Evolutionary conservation across 2,797 vertebrate species (phyloP), one percentile per base, ranked within the genome.

Genomic region (Leptodactylus fallax): DNA sequence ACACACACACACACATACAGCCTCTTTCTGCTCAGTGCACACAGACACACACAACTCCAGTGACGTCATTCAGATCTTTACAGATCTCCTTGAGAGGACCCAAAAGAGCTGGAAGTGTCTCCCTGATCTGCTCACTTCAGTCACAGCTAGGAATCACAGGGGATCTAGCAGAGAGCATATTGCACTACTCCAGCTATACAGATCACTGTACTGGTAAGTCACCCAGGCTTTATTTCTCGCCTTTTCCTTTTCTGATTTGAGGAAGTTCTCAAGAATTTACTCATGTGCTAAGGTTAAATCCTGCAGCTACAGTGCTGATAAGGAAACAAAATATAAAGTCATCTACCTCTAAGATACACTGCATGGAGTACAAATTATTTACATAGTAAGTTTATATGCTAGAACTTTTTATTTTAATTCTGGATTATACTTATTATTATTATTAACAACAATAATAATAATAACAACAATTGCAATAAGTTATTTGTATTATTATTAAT

Each of bases 11-110:
- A 36, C 36, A 36, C 36, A 77, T 47, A 55, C 71, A 65, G 25
- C 27, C 74, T 81, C 23, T 81, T 11, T 85, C 65, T 71, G 25
- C 53, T 36, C 78, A 58, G 65, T 80, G 56, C 51, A 72, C 83
- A 87, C 67, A 90, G 82, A 89, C 83, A 90, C 87, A 90, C 90
- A 90, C 88, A 71, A 92, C 91, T 90, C 89, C 87, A 67, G 90
- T 93, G 93, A 93, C 93, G 93, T 93, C 93, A 93, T 90, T 83
- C 90, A 72, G 85, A 90, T 91, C 90, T 87, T 86, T 90, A 87
- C 86, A 90, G 91, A 90, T 91, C 90, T 92, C 90, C 91, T 25
- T 87, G 87, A 90, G 91, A 92, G 92, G 93, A 90, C 10, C 90
- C 91, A 14, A 80, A 81, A 65, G 78, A 63, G 21, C 82, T 74